These are phyloP conservation scores for Pitangus sulphuratus DNA, from an alignment of 2,797 vertebrate species.

Conservation along the genomic window DNA sequence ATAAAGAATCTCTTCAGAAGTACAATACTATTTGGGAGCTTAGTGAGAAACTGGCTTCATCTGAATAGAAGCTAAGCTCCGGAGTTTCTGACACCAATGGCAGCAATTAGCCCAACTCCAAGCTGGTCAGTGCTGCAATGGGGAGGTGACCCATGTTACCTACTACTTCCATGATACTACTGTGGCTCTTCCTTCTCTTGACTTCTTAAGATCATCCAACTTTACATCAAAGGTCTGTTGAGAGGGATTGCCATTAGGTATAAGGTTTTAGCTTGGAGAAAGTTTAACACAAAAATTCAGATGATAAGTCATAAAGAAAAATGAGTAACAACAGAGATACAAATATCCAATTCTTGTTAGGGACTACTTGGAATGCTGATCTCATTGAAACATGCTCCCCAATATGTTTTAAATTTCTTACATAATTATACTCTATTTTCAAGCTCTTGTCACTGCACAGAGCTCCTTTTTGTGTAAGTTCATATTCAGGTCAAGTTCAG, in stretches of 20 bases:
- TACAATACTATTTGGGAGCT: not conserved
- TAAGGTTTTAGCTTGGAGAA: not conserved
- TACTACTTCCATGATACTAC: not conserved
- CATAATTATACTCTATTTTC: constrained; percentile 38
- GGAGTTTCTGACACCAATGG: not conserved
- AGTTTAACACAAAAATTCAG: not conserved
- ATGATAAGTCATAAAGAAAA: not conserved
- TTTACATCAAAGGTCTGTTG: not conserved
- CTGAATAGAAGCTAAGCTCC: not conserved
- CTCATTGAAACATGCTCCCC: not conserved
- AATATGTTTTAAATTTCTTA: constrained; percentile 64
- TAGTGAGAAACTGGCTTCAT: not conserved
- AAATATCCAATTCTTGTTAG: not conserved
- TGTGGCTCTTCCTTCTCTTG: not conserved
- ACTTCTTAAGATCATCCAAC: not conserved
- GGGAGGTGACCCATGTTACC: not conserved
- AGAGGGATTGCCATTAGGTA: not conserved
- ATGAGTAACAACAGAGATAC: not conserved
- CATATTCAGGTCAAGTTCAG: not conserved
- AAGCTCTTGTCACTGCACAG: constrained; percentile 8
- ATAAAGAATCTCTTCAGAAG: not conserved
- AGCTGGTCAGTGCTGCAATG: not conserved
- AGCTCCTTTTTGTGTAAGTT: not conserved
- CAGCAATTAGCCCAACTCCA: not conserved
- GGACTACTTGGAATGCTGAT: not conserved